Conservation (phyloP, 1,140 invertebrate species). For the Ceratoteleas bidentatus region DNA sequence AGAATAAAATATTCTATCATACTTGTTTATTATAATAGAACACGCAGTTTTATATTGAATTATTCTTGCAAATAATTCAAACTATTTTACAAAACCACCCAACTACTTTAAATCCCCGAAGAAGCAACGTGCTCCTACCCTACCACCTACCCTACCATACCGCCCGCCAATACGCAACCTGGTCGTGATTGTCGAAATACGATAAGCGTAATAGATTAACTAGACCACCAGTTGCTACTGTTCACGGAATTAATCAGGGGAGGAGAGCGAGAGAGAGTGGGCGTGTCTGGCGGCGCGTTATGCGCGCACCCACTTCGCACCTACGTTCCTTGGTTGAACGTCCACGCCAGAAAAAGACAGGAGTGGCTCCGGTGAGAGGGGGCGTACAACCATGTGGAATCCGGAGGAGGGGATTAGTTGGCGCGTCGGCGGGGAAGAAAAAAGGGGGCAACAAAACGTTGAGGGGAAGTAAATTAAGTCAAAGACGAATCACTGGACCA, state of each 20-base stretch:
- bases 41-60: too few species aligned
- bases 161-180: too few species aligned
- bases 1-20: too few species aligned
- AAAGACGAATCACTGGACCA: slow-evolving; percentile 19
- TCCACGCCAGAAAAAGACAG: slow-evolving; percentile 10
- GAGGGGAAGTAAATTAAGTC: slow-evolving; percentile 45
- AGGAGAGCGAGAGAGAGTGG: slow-evolving; percentile 67
- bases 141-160: too few species aligned
- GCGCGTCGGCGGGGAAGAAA: slow-evolving; percentile 18
- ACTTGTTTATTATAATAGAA: too few species aligned
- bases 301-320: slow-evolving; percentile 73
- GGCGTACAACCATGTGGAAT: slow-evolving; percentile 20
- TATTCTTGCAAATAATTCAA: too few species aligned
- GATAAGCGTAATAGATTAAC: too few species aligned
- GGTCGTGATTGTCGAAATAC: background rate
- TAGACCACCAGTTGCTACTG: slow-evolving; percentile 43
- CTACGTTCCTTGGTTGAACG: slow-evolving; percentile 47
- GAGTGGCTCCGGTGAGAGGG: slow-evolving; percentile 38
- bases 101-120: too few species aligned
- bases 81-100: too few species aligned
- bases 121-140: too few species aligned
- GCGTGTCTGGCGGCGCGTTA: slow-evolving; percentile 69
- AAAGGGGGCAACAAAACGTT: slow-evolving; percentile 24
- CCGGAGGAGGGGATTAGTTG: slow-evolving; percentile 3
- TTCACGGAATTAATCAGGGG: slow-evolving; percentile 21